These are phyloP conservation scores for Lysandra coridon DNA, from an alignment of 2,888 invertebrate species.

Conservation along the genomic window DNA sequence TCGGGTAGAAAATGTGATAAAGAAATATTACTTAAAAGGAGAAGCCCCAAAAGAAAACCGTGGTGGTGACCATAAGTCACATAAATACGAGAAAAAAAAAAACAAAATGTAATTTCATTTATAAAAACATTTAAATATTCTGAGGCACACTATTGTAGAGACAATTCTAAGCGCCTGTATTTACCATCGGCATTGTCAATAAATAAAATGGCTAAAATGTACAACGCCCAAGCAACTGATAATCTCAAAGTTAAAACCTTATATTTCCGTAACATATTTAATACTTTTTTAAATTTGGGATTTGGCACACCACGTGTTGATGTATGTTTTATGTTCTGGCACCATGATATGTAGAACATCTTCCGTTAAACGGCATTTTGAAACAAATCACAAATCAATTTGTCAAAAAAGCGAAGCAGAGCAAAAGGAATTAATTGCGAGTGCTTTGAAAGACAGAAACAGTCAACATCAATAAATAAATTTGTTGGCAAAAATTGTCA, in stretches of 20 bases:
- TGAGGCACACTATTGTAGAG: constrained; percentile 36
- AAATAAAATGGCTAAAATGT: constrained; percentile 36
- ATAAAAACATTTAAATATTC: constrained; percentile 33
- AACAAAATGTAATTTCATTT: constrained; percentile 21
- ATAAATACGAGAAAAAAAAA: constrained; percentile 33
- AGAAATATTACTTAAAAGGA: constrained; percentile 15
- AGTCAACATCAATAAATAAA: too few relatives aligned
- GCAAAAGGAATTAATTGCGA: too few relatives aligned
- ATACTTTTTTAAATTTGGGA: constrained; percentile 36
- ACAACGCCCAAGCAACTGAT: constrained; percentile 30
- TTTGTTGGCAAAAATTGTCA: too few relatives aligned
- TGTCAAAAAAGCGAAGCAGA: too few relatives aligned
- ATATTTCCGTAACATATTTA: constrained; percentile 34
- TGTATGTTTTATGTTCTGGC: not conserved
- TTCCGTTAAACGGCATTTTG: too few relatives aligned
- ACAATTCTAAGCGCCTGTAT: constrained; percentile 33
- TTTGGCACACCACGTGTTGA: constrained; percentile 33
- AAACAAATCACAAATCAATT: too few relatives aligned
- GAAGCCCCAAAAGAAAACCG: constrained; percentile 31
- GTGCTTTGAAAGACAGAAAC: too few relatives aligned
- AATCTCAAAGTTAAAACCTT: constrained; percentile 32
- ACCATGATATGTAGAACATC: too few relatives aligned
- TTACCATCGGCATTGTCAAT: constrained; percentile 33
- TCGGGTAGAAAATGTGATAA: constrained; percentile 10
- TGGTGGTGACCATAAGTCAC: constrained; percentile 35